Base-by-base conservation (phyloP, 53 echinoderm and acorn worm genomes). In the Patiria pectinifera region DNA sequence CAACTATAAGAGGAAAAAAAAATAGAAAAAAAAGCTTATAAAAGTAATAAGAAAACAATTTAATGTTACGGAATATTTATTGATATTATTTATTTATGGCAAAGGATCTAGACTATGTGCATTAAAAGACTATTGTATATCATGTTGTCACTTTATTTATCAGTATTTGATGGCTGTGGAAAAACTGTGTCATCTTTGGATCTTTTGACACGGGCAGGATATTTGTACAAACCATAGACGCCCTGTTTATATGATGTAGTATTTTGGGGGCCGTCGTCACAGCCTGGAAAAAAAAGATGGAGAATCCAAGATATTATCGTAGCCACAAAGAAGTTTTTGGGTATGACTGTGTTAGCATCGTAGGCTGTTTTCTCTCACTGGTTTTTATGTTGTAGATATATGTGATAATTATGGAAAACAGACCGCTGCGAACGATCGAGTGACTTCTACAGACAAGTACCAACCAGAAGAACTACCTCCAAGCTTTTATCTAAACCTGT, bases 11-110 rank as follows among this genome's bases (percentile, higher is more conserved):
- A 53, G 35, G 1, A 35, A 74, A 59, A 59, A 23, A 62, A 15
- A 61, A 59, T 75, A 76, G 70, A 89, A 61, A 86, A 35, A 47
- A 87, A 80, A 80, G 80, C 90, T 80, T 87, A 77, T 59, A 90
- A 25, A 45, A 81, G 79, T 77, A 90, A 87, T 26, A 15, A 84
- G 47, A 86, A 71, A 74, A 69, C 44, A 89, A 78, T 62, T 90
- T 80, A 90, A 90, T 90, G 81, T 90, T 90, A 90, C 46, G 69
- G 90, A 80, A 90, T 90, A 90, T 90, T 90, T 87, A 87, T 87
- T 87, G 58, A 59, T 87, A 87, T 87, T 78, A 89, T 90, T 90
- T 90, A 90, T 90, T 90, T 81, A 90, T 90, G 90, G 69, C 63
- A 22, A 60, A 77, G 45, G 80, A 69, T 80, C 62, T 80, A 80